Base-by-base conservation (phyloP, 2,888 invertebrate species). In the Leptinotarsa peninsularis region DNA sequence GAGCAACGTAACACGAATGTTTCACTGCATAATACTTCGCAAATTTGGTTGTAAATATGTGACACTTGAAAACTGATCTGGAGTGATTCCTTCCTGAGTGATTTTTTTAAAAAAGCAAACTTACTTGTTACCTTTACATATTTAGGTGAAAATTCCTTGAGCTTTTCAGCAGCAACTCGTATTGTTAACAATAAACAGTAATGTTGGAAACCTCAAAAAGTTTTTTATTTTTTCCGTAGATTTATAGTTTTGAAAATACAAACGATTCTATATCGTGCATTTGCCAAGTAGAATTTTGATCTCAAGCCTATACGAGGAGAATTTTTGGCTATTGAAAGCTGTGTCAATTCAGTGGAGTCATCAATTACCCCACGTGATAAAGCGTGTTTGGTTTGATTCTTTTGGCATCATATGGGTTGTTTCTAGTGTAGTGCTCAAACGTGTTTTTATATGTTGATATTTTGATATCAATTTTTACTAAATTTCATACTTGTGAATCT, bases 151-250 rank as follows among this genome's bases (percentile, higher is more conserved):
- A 43, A 70, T 69, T 21, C 49, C 69, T 63, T 27, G 60, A 52
- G 73, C 68, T 70, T 67, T 74, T 49, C 73, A 74, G 70, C 73
- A 74, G 69, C 66, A 63, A 74, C 73, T 68, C 50, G 63, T 69
- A 49, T 74, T 74, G 69, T 69, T 74, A 70, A 70, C 43, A 70
- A 74, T 74, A 74, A 73, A 73, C 56, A 60, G 60, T 74, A 50
- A 73, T 70, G 73, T 74, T 74, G 63, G 73, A 74, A 74, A 43
- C 50, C 33, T 49, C 18, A 63, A 52, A 50, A 18, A 15, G 58
- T 33, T 49, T 58, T 69, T 69, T 69, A 56, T 49, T 69, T 69
- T 69, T 27, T 52, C 68, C 27, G 17, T 43, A 43, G 43, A 10
- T 43, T 10, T 43, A 43, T 43, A 43, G 7, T 43, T 13, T 43